Conservation (phyloP, 2,888 invertebrate species). For the Scrobipalpa atriplicella region DNA sequence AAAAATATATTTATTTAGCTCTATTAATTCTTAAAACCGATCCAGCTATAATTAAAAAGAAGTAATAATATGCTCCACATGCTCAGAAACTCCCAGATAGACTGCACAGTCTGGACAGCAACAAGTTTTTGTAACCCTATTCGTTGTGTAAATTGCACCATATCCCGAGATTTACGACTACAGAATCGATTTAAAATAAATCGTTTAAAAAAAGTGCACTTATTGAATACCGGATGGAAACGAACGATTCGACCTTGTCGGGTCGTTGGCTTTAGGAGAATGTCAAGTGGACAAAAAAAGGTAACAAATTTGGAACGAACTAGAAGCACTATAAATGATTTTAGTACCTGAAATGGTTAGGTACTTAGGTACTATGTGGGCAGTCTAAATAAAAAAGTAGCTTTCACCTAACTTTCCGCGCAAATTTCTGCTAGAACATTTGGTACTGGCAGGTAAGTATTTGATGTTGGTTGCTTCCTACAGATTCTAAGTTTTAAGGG, state of each 20-base stretch:
- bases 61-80: not conserved
- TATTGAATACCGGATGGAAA: conserved; percentile 56
- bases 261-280: conserved; percentile 70
- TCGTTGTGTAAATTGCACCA: conserved; percentile 1
- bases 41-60: no score
- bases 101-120: not conserved
- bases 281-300: conserved; percentile 57
- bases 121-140: not conserved
- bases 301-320: not conserved
- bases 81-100: not conserved
- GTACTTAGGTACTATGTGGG: no score
- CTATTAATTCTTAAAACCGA: no score
- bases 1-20: no score
- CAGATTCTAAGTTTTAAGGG: no score
- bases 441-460: no score
- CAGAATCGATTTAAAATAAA: conserved; percentile 18
- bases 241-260: conserved; percentile 56
- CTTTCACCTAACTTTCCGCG: no score
- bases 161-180: conserved; percentile 18
- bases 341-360: no score
- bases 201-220: conserved; percentile 48
- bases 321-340: not conserved
- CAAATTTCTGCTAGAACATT: no score
- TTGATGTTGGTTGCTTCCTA: no score
- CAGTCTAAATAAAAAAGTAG: no score